phyloP scores from a whole-genome alignment of 2,113 vertebrate genomes.

The Cichladusa arquata region DNA sequence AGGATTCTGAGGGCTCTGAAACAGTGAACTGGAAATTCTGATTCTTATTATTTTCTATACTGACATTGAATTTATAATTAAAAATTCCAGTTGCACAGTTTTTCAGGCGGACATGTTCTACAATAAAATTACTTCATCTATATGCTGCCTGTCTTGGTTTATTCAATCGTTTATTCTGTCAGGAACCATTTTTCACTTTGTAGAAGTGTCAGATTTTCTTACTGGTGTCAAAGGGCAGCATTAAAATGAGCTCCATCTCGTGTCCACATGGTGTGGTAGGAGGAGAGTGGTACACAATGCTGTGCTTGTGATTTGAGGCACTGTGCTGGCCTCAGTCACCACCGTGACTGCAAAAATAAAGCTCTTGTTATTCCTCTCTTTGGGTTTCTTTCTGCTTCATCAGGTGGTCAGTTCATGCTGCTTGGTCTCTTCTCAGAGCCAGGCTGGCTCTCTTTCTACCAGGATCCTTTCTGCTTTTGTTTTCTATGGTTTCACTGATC shows the following conservation, averaged over 20 bases:
- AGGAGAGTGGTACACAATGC: neutral
- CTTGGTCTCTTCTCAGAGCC: neutral
- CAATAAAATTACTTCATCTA: neutral
- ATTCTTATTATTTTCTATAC: neutral
- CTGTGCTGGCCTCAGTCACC: neutral
- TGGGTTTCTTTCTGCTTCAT: neutral
- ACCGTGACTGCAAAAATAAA: neutral
- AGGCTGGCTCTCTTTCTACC: neutral
- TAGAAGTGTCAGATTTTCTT: neutral
- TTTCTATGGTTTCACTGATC: neutral
- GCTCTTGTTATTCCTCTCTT: neutral
- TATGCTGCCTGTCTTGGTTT: neutral
- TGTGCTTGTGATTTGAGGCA: neutral
- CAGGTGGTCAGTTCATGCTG: accelerated
- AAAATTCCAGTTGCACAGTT: neutral
- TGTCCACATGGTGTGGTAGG: neutral
- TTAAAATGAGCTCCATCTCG: neutral
- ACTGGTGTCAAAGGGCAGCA: neutral
- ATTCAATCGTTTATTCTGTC: neutral
- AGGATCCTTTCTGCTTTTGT: neutral
- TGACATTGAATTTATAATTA: neutral
- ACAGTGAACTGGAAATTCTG: neutral
- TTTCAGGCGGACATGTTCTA: neutral
- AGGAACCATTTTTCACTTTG: neutral
- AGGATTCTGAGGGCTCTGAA: neutral